Evolutionary conservation across 2,113 vertebrate species (phyloP), one percentile per base, ranked within the genome.

Genomic region (Rhinoderma darwinii): DNA sequence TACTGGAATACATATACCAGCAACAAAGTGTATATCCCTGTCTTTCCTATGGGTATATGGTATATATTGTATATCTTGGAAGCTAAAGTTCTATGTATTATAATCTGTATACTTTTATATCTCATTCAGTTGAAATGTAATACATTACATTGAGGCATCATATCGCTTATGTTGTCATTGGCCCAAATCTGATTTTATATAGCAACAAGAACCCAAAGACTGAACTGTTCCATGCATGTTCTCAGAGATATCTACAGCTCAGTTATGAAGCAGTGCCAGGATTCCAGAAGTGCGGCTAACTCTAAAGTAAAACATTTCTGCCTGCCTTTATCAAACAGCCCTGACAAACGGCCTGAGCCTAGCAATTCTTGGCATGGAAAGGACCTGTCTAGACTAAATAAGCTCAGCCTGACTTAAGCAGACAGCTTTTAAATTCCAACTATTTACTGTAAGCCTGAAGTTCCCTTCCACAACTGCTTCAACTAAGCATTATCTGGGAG

Each of bases 311-410:
- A 88, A 51, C 84, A 88, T 63, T 78, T 88, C 88, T 88, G 37
- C 72, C 73, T n/a, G 80, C 0, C 1, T 76, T 73, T 84, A 92
- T 84, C 68, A 89, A 89, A 61, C 22, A 90, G 86, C 66, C 86
- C 85, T 44, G 82, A 88, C 88, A 91, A 89, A 82, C 77, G 88
- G 85, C 91, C 91, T 70, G 4, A 79, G 54, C 89, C 70, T 0
- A n/a, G 90, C 74, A 75, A 73, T 0, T 0, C 51, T 66, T 81
- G 84, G 85, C 87, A 89, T 47, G 44, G 80, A 80, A 91, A 74
- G 89, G 43, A 30, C 87, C 82, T 80, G 82, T 90, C 89, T 77
- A 92, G 90, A 90, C 79, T 88, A 86, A 90, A 91, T 90, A 91
- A 91, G 86, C 83, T 85, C 88, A 88, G 86, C 47, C 76, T 87